Base-by-base conservation (phyloP, 2,888 invertebrate genomes). In the Tupiocoris notatus region DNA sequence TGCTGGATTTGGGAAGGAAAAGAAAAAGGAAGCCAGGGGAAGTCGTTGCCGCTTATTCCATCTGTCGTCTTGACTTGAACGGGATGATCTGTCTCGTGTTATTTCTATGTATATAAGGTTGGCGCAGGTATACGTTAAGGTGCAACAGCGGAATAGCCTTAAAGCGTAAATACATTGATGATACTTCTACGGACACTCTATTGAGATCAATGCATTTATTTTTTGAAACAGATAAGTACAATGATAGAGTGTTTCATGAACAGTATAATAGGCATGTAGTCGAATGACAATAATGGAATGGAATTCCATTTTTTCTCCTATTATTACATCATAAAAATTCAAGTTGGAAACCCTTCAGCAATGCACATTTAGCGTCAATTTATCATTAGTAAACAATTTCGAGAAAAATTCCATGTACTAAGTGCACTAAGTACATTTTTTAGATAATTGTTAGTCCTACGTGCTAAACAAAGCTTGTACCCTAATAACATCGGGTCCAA, bases 321-420 rank as follows among this genome's bases (percentile, higher is more conserved):
- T 39, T 39, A 39, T 39, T 39, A 39, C 39, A 39, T 39, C 39
- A 39, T 39, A 7, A 39, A 7, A 39, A 12, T n/a, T 39, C 39
- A 39, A 39, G 39, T 39, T 25, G 77, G 78, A 78, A 80, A 80
- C 80, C 80, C 79, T 80, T 80, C 80, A 80, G 79, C 80, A 79
- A 77, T 78, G 75, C 78, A 65, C 58, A 65, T 64, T 54, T 81
- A 56, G 20, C 24, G 54, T 62, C 17, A 61, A 68, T 64, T 71
- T 61, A 54, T 73, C 24, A 23, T 73, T 20, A 54, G 25, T 62
- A 25, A 57, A 73, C 73, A 73, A 61, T 70, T 17, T 63, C 24
- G 63, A 62, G 57, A 63, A 73, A 25, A 62, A 62, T 21, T 21
- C 59, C 24, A 73, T 73, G 73, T 73, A 73, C 73, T 73, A 73